Evolutionary conservation across 2,797 vertebrate species (phyloP), one percentile per base, ranked within the genome.

Genomic region (Coranthus polyacanthus): DNA sequence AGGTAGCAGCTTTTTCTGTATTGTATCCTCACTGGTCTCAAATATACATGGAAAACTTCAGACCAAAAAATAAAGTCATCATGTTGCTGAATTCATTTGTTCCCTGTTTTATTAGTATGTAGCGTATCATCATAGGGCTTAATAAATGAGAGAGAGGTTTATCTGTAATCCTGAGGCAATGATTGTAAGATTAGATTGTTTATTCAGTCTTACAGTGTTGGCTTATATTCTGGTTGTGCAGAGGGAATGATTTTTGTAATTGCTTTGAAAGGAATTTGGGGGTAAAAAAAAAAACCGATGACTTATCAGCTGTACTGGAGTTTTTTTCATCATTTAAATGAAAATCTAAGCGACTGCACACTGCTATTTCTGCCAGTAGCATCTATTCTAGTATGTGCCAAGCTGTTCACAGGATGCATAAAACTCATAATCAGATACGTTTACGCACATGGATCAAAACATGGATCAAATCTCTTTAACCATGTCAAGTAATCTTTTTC

Each of bases 171-270:
- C 83, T 78, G 69, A 75, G 79, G 75, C 71, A 73, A 65, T 77
- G 72, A 84, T 85, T 76, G 71, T 65, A 50, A 76, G 75, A 88
- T 85, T 73, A 82, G 54, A 83, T 83, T 82, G 59, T 87, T 79
- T 79, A 65, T 78, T 81, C 58, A 56, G 64, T 72, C 10, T 78
- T 53, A 53, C 50, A 65, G 37, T 55, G 56, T 52, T 59, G 51
- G 38, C 20, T 72, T 77, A 38, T 20, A 55, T 55, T 77, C 47
- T 54, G 44, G 20, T 76, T 77, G 69, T 78, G 63, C 67, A 29
- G 62, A 44, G 61, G 51, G 46, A 74, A 45, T 39, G 32, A 58
- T 77, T 75, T 77, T 80, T 75, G 15, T 66, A 81, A 85, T 61
- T 58, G 43, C 72, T 82, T 65, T 74, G 52, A 70, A 59, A 60